Evolutionary conservation across 2,113 vertebrate genomes (phyloP).

Genomic region (Polyodon spathula): DNA sequence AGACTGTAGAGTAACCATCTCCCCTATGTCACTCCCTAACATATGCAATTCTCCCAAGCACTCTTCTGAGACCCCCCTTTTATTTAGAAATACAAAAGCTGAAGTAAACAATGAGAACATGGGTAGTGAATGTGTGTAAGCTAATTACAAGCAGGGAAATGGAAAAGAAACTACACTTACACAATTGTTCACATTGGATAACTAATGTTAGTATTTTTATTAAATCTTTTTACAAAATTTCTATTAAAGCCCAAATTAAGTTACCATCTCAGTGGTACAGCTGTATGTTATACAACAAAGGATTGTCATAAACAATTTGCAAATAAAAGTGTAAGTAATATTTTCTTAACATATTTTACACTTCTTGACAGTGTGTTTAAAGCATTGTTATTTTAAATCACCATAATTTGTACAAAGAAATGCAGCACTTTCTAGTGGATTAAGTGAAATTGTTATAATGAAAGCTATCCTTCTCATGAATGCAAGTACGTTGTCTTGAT

Average conservation of each 20-base stretch:
- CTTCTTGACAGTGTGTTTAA: too few relatives aligned
- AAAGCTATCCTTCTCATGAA: constrained; percentile 23
- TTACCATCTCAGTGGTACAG: not conserved
- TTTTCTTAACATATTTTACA: too few relatives aligned
- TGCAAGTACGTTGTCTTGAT: constrained; percentile 22
- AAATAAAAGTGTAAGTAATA: too few relatives aligned
- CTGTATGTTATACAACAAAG: not conserved
- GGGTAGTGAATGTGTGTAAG: too few relatives aligned
- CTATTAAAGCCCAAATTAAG: not conserved
- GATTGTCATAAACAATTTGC: not conserved
- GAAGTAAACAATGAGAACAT: too few relatives aligned
- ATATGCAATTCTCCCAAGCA: too few relatives aligned
- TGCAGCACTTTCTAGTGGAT: constrained; percentile 43
- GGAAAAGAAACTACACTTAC: not conserved
- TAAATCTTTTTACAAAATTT: too few relatives aligned
- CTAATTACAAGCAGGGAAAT: too few relatives aligned
- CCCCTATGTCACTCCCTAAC: too few relatives aligned
- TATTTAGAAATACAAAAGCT: too few relatives aligned
- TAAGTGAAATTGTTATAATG: constrained; percentile 57
- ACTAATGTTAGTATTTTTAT: not conserved
- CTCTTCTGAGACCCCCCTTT: too few relatives aligned
- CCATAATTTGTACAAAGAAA: constrained; percentile 59
- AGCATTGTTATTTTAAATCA: constrained; percentile 51
- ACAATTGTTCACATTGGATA: not conserved
- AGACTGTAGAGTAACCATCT: too few relatives aligned